phyloP scores from a whole-genome alignment of 2,113 vertebrate species.

The Jacana jacana region DNA sequence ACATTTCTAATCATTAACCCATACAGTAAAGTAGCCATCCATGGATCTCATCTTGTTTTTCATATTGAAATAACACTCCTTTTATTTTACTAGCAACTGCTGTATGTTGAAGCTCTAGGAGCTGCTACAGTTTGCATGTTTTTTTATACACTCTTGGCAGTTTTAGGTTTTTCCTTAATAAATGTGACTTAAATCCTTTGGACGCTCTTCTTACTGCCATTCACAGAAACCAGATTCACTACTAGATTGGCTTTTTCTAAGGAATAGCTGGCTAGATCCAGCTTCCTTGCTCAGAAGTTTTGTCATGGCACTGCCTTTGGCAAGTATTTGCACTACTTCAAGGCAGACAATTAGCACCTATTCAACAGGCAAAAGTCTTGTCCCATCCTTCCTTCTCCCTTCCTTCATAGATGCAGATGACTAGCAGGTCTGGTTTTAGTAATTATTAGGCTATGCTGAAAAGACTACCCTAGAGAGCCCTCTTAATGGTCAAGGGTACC shows the following conservation, averaged over 20 bases:
- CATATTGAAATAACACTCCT: not conserved
- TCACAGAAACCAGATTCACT: not conserved
- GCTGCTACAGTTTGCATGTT: not conserved
- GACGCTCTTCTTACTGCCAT: not conserved
- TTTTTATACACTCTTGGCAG: not conserved
- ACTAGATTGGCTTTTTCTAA: not conserved
- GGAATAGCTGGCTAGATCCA: not conserved
- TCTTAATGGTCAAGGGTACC: not conserved
- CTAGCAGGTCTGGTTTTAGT: not conserved
- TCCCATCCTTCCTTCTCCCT: not conserved
- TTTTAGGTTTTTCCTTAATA: not conserved
- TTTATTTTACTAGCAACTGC: not conserved
- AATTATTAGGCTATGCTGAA: not conserved
- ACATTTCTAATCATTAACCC: not conserved
- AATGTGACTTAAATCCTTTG: not conserved
- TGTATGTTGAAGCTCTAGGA: not conserved
- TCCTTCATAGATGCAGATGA: not conserved
- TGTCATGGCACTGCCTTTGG: fast-evolving
- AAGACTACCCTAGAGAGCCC: not conserved
- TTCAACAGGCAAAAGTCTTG: not conserved
- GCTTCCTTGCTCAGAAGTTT: not conserved
- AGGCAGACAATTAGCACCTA: not conserved
- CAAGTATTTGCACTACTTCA: not conserved
- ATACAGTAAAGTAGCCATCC: not conserved
- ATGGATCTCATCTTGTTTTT: not conserved